These are phyloP conservation scores for Esox niger DNA, from an alignment of 2,113 vertebrate species.

Conservation along the genomic window DNA sequence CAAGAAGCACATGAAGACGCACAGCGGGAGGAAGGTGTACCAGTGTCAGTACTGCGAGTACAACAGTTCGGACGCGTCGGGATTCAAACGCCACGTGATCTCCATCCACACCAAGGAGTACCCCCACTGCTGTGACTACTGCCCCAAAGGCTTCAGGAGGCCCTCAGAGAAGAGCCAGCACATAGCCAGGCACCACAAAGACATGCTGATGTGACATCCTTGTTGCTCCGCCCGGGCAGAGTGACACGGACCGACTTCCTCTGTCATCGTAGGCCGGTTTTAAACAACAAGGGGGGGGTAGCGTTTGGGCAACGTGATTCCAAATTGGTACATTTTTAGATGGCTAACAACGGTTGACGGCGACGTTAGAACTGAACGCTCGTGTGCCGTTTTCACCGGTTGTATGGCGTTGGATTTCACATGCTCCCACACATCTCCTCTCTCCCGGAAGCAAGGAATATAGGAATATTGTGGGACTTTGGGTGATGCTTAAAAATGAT, in stretches of 20 bases:
- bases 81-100: constrained; percentile 99
- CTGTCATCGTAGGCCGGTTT: constrained; percentile 49
- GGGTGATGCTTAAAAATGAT: constrained; percentile 36
- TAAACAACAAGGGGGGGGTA: constrained; percentile 45
- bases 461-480: constrained; percentile 49
- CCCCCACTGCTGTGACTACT: constrained; percentile 96
- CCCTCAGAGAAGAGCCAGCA: constrained; percentile 99
- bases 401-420: constrained; percentile 37
- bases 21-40: constrained; percentile 97
- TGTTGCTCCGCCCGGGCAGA: neutral
- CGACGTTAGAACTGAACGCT: constrained; percentile 56
- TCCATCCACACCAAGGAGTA: constrained; percentile 99
- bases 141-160: constrained; percentile 97
- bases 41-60: constrained; percentile 99
- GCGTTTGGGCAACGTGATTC: constrained; percentile 60
- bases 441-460: constrained; percentile 30
- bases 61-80: constrained; percentile 97
- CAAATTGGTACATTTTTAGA: constrained; percentile 3
- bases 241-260: constrained; percentile 28
- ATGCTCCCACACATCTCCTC: constrained; percentile 23
- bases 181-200: constrained; percentile 98
- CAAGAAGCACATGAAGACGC: constrained; percentile 99
- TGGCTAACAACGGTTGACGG: constrained; percentile 31
- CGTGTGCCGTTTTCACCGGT: constrained; percentile 52
- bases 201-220: constrained; percentile 81